Evolutionary conservation across 2,797 vertebrate species (phyloP).

Genomic region (Sebastes wilsoni): DNA sequence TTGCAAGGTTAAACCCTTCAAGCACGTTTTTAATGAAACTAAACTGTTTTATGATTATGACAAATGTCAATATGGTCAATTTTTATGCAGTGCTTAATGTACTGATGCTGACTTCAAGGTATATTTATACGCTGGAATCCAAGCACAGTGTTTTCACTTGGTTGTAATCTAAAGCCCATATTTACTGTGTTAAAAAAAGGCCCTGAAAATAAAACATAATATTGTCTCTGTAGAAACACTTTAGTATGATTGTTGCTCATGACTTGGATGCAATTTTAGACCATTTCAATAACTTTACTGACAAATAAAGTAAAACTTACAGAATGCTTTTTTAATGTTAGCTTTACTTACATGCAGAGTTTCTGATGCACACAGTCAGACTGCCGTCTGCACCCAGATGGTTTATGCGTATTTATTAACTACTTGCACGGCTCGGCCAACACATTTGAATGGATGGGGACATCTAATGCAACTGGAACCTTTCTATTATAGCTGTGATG

Average conservation of each 20-base stretch:
- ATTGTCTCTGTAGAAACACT: neutral
- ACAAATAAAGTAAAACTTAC: neutral
- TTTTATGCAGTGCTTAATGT: conserved; percentile 3
- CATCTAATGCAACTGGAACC: neutral
- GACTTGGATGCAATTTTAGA: neutral
- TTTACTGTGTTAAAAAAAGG: neutral
- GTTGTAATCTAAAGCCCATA: neutral
- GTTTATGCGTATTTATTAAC: conserved; percentile 18
- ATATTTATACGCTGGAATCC: neutral
- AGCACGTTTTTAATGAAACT: neutral
- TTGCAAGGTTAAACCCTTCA: neutral
- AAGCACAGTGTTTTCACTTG: neutral
- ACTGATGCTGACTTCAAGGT: neutral
- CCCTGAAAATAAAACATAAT: neutral
- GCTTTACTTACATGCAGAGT: neutral
- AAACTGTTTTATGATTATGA: neutral
- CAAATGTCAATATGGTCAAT: neutral
- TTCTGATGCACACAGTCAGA: neutral
- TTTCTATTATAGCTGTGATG: neutral
- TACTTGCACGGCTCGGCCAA: conserved; percentile 14
- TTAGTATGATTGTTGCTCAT: neutral
- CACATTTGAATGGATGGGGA: conserved; percentile 9
- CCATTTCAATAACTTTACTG: neutral
- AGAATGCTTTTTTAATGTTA: neutral
- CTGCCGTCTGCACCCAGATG: conserved; percentile 24